phyloP scores from a whole-genome alignment of 2,113 vertebrate genomes.

The Anser cygnoides region DNA sequence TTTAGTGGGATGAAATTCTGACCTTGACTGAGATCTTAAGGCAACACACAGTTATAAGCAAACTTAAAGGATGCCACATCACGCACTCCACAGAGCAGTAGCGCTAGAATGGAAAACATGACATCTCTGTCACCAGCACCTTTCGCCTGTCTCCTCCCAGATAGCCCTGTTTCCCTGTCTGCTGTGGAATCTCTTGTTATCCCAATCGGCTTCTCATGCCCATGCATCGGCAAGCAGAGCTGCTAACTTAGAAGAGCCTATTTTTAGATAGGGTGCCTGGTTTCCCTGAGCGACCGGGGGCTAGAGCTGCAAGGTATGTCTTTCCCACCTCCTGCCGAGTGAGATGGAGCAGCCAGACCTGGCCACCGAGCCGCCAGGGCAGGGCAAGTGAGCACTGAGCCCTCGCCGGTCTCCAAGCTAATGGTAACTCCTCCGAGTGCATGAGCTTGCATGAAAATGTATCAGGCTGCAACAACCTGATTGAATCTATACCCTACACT shows the following conservation, averaged over 20 bases:
- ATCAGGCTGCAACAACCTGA: neutral
- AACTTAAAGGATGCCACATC: neutral
- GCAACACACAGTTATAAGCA: neutral
- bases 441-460: neutral
- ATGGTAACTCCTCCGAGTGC: neutral
- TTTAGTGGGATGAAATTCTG: neutral
- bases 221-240: neutral
- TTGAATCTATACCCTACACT: neutral
- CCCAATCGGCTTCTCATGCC: neutral
- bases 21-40: neutral
- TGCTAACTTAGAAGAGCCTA: neutral
- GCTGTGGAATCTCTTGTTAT: neutral
- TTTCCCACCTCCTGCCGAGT: neutral
- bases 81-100: neutral
- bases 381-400: fast-evolving
- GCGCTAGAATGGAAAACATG: neutral
- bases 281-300: constrained; percentile 24
- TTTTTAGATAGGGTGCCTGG: constrained; percentile 11
- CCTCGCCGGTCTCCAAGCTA: neutral
- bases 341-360: neutral
- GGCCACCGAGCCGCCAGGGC: neutral
- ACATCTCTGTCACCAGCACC: neutral
- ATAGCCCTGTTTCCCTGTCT: neutral
- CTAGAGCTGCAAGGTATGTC: neutral
- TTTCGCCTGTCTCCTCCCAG: neutral